Conservation (phyloP, 2,797 vertebrate genomes). For the Nothura maculosa region DNA sequence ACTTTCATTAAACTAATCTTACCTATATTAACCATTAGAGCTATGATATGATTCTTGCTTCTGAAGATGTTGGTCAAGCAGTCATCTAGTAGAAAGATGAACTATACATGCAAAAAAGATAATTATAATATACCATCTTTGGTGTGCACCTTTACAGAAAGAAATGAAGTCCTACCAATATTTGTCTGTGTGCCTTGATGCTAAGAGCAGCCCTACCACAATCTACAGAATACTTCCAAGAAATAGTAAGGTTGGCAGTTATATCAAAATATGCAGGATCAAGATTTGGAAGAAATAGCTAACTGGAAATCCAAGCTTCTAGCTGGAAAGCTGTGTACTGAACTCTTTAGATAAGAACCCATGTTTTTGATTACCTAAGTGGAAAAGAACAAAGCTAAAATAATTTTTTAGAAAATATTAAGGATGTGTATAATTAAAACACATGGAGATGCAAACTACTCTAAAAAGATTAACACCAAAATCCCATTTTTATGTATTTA, state of each 20-base stretch:
- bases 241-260: neutral
- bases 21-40: neutral
- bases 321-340: constrained; percentile 4
- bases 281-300: constrained; percentile 14
- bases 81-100: neutral
- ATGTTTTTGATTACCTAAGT: neutral
- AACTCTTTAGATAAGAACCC: constrained; percentile 21
- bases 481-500: neutral
- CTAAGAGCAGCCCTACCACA: neutral
- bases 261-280: neutral
- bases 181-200: neutral
- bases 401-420: constrained; percentile 4
- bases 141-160: neutral
- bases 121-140: neutral
- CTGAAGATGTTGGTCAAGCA: neutral
- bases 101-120: neutral
- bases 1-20: neutral
- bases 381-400: constrained; percentile 6
- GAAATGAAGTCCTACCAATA: neutral
- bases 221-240: neutral
- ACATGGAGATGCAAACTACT: neutral
- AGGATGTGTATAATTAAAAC: neutral
- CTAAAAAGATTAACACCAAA: neutral
- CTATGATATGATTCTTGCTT: neutral
- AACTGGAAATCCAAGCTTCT: constrained; percentile 15